Percentiles rank a stretch among this genome's conserved stretches.
Conservation (phyloP, 1,140 invertebrate genomes). For the Cylas formicarius region DNA sequence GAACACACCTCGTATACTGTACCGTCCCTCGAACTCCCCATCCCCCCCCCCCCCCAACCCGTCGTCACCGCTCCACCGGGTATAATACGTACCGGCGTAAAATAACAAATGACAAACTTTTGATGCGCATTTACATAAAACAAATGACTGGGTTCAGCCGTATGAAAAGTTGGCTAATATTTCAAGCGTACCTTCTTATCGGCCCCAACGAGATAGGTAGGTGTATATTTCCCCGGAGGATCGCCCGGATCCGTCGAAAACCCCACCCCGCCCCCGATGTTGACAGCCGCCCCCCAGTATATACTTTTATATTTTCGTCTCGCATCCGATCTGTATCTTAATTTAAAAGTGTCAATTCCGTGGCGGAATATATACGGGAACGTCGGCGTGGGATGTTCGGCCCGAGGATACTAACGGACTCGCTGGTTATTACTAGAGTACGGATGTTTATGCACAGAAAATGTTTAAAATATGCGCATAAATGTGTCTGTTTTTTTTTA, state of each 20-base stretch:
- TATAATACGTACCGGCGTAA: too few species aligned
- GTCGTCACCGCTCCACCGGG: too few species aligned
- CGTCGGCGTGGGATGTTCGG: too few species aligned
- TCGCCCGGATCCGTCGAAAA: conserved; percentile 9
- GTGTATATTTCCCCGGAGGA: conserved; percentile 41
- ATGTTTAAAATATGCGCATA: too few species aligned
- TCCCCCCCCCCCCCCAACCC: too few species aligned
- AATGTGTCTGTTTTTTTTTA: too few species aligned
- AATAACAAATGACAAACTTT: conserved; percentile 38
- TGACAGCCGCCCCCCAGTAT: conserved; percentile 32
- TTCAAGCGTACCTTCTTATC: conserved; percentile 34
- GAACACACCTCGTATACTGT: too few species aligned
- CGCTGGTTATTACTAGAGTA: too few species aligned
- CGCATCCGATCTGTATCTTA: conserved; percentile 33
- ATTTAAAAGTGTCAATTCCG: conserved; percentile 38
- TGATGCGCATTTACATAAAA: conserved; percentile 37
- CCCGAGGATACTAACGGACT: too few species aligned
- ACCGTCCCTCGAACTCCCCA: too few species aligned
- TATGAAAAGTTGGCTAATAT: conserved; percentile 45
- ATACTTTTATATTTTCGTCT: conserved; percentile 29
- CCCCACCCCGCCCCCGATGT: conserved; percentile 10
- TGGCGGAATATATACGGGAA: too few species aligned
- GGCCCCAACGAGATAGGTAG: conserved; percentile 29
- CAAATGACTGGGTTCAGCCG: conserved; percentile 42
- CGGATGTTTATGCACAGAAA: too few species aligned